Evolutionary conservation across 35 echinoderm and acorn worm genomes (phyloP).

Genomic region (Eucidaris tribuloides): DNA sequence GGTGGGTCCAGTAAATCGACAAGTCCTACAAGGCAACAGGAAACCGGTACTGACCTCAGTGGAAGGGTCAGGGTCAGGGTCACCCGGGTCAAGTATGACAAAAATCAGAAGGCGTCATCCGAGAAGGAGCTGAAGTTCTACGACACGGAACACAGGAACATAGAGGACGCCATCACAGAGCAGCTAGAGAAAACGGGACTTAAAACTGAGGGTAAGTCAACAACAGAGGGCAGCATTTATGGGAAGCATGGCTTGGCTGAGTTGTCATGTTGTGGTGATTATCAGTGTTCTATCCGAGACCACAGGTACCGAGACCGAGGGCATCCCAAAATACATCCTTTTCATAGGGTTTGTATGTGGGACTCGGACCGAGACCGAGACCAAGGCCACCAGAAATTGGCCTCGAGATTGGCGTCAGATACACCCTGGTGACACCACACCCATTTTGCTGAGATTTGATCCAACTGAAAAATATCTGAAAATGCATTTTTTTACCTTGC

Average conservation of each 20-base stretch:
- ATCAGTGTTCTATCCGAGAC: too few species aligned
- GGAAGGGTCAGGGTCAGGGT: conserved; percentile 75
- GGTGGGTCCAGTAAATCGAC: too few species aligned
- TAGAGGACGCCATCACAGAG: conserved; percentile 77
- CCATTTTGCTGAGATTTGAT: too few species aligned
- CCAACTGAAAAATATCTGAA: too few species aligned
- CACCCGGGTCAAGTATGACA: conserved; percentile 69
- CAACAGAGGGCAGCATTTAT: background rate
- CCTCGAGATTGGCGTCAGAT: background rate
- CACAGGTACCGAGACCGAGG: too few species aligned
- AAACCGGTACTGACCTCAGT: conserved; percentile 29
- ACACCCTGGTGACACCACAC: background rate
- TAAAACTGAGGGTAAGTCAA: conserved; percentile 48
- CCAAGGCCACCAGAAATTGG: too few species aligned
- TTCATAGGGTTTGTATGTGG: too few species aligned
- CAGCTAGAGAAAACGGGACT: conserved; percentile 89
- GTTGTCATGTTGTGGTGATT: background rate
- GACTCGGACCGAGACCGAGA: too few species aligned
- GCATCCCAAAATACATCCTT: too few species aligned
- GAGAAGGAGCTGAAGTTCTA: conserved; percentile 62
- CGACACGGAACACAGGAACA: conserved; percentile 70
- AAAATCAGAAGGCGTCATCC: conserved; percentile 3
- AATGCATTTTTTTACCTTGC: too few species aligned
- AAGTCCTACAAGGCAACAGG: too few species aligned
- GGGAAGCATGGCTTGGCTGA: background rate